phyloP scores from a whole-genome alignment of 1,140 invertebrate genomes.

The Drosophila suzukii region DNA sequence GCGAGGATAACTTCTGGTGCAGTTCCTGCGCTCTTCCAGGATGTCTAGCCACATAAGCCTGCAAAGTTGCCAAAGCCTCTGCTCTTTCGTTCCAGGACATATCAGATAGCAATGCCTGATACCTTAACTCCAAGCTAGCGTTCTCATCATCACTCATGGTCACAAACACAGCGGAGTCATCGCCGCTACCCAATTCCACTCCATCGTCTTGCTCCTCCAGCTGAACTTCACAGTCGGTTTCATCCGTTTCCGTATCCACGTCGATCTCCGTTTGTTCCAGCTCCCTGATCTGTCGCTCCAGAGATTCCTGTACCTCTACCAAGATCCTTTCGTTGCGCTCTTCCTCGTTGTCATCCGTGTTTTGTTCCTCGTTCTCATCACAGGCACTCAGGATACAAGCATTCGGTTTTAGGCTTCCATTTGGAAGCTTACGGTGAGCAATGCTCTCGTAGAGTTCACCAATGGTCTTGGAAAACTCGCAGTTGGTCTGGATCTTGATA shows the following conservation, averaged over 20 bases:
- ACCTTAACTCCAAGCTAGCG: conserved; percentile 86
- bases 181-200: conserved; percentile 5
- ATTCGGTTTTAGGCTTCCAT: conserved; percentile 41
- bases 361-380: conserved; percentile 80
- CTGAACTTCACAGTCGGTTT: conserved; percentile 86
- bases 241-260: conserved; percentile 92
- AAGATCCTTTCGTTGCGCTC: conserved; percentile 88
- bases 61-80: conserved; percentile 90
- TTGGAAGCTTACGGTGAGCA: conserved; percentile 47
- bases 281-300: conserved; percentile 93
- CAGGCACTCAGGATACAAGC: conserved; percentile 60
- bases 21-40: conserved; percentile 95
- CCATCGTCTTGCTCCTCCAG: conserved; percentile 66
- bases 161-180: conserved; percentile 71
- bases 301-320: conserved; percentile 91
- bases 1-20: conserved; percentile 96
- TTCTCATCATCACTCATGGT: conserved; percentile 77
- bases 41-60: conserved; percentile 91
- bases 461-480: conserved; percentile 82
- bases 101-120: conserved; percentile 90
- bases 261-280: conserved; percentile 92
- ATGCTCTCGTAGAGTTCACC: conserved; percentile 82
- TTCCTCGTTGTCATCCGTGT: conserved; percentile 67
- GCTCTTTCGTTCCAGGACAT: conserved; percentile 92
- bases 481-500: conserved; percentile 83